These are phyloP conservation scores for Vespertilio murinus DNA, from an alignment of 2,797 vertebrate species.

Conservation along the genomic window DNA sequence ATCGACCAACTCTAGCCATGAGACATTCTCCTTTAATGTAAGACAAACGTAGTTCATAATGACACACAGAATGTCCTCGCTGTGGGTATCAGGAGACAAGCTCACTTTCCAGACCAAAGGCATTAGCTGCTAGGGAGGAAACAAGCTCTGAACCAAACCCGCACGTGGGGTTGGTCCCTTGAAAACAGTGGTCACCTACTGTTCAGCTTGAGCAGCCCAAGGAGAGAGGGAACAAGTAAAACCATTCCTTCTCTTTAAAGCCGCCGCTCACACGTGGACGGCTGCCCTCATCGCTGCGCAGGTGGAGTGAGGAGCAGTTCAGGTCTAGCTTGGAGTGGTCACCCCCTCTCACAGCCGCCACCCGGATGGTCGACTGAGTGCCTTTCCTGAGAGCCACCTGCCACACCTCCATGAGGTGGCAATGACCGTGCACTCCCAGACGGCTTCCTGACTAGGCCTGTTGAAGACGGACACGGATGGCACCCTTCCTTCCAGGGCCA, in stretches of 20 bases:
- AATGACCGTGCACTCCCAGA: slow-evolving; percentile 52
- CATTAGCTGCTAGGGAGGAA: slow-evolving; percentile 87
- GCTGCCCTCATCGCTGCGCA: slow-evolving; percentile 35
- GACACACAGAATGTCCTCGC: slow-evolving; percentile 82
- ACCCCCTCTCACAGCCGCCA: slow-evolving; percentile 82
- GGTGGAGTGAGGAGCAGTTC: slow-evolving; percentile 23
- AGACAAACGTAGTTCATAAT: slow-evolving; percentile 83
- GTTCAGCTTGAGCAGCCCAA: slow-evolving; percentile 63
- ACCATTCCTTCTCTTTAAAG: background rate
- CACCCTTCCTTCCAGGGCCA: slow-evolving; percentile 65
- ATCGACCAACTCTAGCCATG: slow-evolving; percentile 84
- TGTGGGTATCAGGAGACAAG: slow-evolving; percentile 85
- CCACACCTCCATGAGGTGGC: slow-evolving; percentile 70
- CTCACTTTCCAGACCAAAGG: slow-evolving; percentile 87
- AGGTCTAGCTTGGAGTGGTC: slow-evolving; percentile 62
- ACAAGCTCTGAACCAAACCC: slow-evolving; percentile 76
- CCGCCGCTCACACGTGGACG: background rate
- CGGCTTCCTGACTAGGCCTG: slow-evolving; percentile 65
- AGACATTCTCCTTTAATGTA: slow-evolving; percentile 83
- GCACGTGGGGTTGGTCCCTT: slow-evolving; percentile 63
- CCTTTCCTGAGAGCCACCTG: slow-evolving; percentile 83
- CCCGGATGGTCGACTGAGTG: slow-evolving; percentile 77
- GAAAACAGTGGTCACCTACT: slow-evolving; percentile 60
- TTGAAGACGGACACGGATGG: slow-evolving; percentile 55
- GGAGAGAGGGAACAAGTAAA: slow-evolving; percentile 58